These are phyloP conservation scores for Drosophila quadrilineata DNA, from an alignment of 1,140 invertebrate genomes.

Conservation along the genomic window DNA sequence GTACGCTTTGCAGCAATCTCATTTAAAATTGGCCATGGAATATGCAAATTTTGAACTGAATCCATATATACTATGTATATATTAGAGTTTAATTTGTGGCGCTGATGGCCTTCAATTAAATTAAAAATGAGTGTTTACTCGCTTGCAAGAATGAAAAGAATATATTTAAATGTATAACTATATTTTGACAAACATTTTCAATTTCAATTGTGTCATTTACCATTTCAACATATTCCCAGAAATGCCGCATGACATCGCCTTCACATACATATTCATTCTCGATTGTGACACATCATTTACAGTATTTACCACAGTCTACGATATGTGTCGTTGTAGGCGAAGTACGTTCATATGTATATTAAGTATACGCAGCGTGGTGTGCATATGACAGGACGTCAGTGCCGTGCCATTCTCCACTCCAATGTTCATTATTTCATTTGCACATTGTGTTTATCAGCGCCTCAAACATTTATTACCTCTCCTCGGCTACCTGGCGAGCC, in stretches of 20 bases:
- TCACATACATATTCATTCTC: too few species aligned
- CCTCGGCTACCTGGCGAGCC: neutral
- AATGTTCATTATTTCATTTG: constrained; percentile 75
- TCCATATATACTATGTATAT: constrained; percentile 11
- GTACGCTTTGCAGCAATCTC: constrained; percentile 59
- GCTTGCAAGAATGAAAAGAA: constrained; percentile 16
- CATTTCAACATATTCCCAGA: too few species aligned
- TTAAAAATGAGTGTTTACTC: too few species aligned
- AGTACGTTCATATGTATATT: neutral
- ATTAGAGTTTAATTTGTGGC: constrained; percentile 6
- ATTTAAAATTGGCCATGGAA: constrained; percentile 71
- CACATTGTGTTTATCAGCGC: constrained; percentile 67
- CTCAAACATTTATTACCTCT: constrained; percentile 64
- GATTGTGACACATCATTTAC: constrained; percentile 47
- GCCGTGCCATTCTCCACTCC: constrained; percentile 60
- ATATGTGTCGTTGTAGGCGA: neutral
- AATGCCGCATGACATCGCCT: too few species aligned
- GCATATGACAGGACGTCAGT: constrained; percentile 42
- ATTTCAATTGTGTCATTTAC: constrained; percentile 69
- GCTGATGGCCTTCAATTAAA: too few species aligned
- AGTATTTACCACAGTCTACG: constrained; percentile 23
- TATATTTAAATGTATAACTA: constrained; percentile 8
- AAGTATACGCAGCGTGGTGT: constrained; percentile 23
- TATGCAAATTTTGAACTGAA: constrained; percentile 55
- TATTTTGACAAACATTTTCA: constrained; percentile 71